These are phyloP conservation scores for Hesperia comma DNA, from an alignment of 2,888 invertebrate genomes.

Conservation along the genomic window DNA sequence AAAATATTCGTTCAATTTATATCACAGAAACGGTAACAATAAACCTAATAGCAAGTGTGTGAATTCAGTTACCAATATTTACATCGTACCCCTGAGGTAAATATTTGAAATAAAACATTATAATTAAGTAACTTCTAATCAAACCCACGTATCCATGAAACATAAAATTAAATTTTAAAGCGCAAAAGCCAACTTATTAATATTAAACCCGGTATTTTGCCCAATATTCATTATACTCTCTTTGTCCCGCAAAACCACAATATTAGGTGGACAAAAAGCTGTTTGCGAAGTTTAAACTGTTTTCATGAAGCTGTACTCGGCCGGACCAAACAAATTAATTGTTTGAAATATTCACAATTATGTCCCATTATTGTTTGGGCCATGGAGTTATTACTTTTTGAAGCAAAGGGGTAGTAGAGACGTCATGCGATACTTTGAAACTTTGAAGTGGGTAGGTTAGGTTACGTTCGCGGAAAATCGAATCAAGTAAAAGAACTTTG, in stretches of 20 bases:
- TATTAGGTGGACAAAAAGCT: slow-evolving; percentile 45
- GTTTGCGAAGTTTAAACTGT: slow-evolving; percentile 55
- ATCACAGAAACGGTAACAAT: no score
- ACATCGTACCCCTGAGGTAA: no score
- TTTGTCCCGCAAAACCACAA: slow-evolving; percentile 41
- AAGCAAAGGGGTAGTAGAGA: slow-evolving; percentile 19
- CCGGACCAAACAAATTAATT: slow-evolving; percentile 50
- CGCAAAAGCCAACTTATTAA: slow-evolving; percentile 34
- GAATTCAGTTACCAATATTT: no score
- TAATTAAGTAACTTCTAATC: not conserved
- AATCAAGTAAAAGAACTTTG: not conserved
- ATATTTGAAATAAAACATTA: no score
- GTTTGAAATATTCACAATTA: slow-evolving; percentile 59
- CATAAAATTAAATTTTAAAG: slow-evolving; percentile 15
- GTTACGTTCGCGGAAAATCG: not conserved
- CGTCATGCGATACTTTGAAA: slow-evolving; percentile 8
- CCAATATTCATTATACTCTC: slow-evolving; percentile 48
- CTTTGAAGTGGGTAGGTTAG: no score
- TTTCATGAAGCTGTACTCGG: slow-evolving; percentile 43
- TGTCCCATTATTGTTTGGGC: slow-evolving; percentile 32
- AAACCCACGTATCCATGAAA: not conserved
- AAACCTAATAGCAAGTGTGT: no score
- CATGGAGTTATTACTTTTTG: slow-evolving; percentile 23
- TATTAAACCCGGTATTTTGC: slow-evolving; percentile 45
- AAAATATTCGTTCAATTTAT: no score